A percentile compares a stretch with the other conserved stretches of the same genome.
phyloP scores from a whole-genome alignment of 1,140 invertebrate genomes.

The Drosophila mauritiana region DNA sequence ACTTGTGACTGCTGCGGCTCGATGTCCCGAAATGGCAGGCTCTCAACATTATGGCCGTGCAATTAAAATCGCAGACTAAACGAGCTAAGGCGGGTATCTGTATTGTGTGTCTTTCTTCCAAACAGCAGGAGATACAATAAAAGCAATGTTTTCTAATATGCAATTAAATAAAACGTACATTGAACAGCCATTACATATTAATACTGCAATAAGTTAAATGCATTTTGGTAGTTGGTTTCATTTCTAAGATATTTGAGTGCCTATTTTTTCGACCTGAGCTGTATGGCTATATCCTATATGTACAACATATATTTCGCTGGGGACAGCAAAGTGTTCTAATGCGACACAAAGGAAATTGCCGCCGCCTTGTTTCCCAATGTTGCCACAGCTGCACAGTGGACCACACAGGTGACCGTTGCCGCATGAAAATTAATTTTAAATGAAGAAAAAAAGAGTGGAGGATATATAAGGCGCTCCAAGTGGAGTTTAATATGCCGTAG shows the following conservation, averaged over 20 bases:
- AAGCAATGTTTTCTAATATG: neutral
- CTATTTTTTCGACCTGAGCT: conserved; percentile 1
- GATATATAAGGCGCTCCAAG: neutral
- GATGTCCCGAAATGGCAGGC: conserved; percentile 18
- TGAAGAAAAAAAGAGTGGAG: conserved; percentile 14
- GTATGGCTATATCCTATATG: conserved; percentile 8
- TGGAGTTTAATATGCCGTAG: conserved; percentile 37
- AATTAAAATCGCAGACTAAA: conserved; percentile 81
- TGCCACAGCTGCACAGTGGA: conserved; percentile 48
- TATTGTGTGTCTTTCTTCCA: neutral
- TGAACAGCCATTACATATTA: no score
- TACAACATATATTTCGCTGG: conserved; percentile 15
- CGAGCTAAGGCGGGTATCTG: conserved; percentile 50
- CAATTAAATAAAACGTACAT: no score
- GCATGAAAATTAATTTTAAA: conserved; percentile 30
- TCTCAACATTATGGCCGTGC: conserved; percentile 64
- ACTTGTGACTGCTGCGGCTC: conserved; percentile 63
- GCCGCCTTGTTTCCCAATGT: conserved; percentile 43
- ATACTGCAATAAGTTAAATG: no score
- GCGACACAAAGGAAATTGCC: conserved; percentile 59
- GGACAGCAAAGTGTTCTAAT: conserved; percentile 74
- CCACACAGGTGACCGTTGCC: conserved; percentile 12
- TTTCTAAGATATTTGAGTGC: neutral
- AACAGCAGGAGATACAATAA: neutral
- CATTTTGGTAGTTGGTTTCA: neutral